Evolutionary conservation across 2,113 vertebrate genomes (phyloP), one percentile per base, ranked within the genome.

Genomic region (Heterocephalus glaber): DNA sequence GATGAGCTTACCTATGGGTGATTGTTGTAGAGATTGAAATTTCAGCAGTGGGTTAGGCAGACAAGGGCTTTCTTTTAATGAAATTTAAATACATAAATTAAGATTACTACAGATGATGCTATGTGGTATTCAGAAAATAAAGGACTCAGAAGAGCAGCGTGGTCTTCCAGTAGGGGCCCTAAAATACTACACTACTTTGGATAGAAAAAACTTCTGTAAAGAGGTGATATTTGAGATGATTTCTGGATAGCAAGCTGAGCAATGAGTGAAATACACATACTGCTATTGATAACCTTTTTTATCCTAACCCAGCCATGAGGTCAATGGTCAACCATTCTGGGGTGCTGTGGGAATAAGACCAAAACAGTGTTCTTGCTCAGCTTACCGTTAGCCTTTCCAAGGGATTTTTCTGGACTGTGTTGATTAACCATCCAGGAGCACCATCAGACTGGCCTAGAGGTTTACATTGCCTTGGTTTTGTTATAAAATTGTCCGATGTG

Each of bases 401-500:
- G 30, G n/a, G 52, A 56, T 22, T 5, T 60, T 77, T 81, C 84
- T n/a, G 5, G 16, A 47, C 70, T n/a, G 4, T 17, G 52, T 33
- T 44, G 16, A 88, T 30, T 24, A 86, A 49, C 49, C 30, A 14
- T 26, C 38, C 33, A 47, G n/a, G 30, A 87, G 8, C 2, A 16
- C 38, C 7, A 10, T 8, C 7, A 77, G n/a, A 41, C 33, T 68
- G 85, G 86, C 30, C 74, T 47, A 56, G 4, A 82, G 35, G 10
- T 14, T 89, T 60, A 77, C 56, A 24, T 84, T 89, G 44, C 38
- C 81, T 76, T 81, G 17, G 26, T 44, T 89, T n/a, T 92, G 52
- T 83, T 77, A 66, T 54, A 81, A 86, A 95, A 41, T 58, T 84
- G 56, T 83, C 89, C 61, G 56, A 17, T 84, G 54, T 79, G 56